A percentile compares a stretch with the other conserved stretches of the same genome.
These are phyloP conservation scores for Climacteris rufus DNA, from an alignment of 2,113 vertebrate genomes.

Conservation along the genomic window DNA sequence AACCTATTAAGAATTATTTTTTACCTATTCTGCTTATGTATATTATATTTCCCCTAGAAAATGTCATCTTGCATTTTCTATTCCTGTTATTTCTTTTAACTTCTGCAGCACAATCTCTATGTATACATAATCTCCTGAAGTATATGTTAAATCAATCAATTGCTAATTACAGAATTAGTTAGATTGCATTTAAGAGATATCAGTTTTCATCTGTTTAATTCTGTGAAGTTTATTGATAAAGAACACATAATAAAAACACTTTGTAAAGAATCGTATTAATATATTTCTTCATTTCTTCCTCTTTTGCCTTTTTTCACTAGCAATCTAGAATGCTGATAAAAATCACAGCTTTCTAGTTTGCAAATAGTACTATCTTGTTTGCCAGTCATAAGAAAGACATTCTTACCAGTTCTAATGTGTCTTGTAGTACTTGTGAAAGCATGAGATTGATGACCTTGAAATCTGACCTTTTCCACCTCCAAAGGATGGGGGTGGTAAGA, in stretches of 20 bases:
- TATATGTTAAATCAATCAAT: not conserved
- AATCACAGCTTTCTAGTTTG: not conserved
- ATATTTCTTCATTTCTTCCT: not conserved
- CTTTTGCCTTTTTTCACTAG: not conserved
- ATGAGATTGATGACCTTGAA: not conserved
- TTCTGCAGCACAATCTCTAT: not conserved
- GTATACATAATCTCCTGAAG: not conserved
- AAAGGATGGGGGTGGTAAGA: not conserved
- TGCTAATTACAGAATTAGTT: not conserved
- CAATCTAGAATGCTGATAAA: not conserved
- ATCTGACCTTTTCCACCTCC: not conserved
- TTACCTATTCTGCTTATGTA: not conserved
- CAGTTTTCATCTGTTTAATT: not conserved
- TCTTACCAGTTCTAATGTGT: not conserved
- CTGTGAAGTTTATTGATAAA: not conserved
- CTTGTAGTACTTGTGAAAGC: not conserved
- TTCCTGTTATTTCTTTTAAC: not conserved
- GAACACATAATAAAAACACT: not conserved
- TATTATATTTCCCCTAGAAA: not conserved
- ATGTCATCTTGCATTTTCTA: not conserved
- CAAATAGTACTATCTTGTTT: not conserved
- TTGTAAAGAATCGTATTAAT: not conserved
- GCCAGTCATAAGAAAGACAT: not conserved
- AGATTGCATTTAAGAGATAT: not conserved
- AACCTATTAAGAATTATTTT: not conserved